These are phyloP conservation scores for Spodoptera frugiperda DNA, from an alignment of 1,140 invertebrate genomes.

Conservation along the genomic window DNA sequence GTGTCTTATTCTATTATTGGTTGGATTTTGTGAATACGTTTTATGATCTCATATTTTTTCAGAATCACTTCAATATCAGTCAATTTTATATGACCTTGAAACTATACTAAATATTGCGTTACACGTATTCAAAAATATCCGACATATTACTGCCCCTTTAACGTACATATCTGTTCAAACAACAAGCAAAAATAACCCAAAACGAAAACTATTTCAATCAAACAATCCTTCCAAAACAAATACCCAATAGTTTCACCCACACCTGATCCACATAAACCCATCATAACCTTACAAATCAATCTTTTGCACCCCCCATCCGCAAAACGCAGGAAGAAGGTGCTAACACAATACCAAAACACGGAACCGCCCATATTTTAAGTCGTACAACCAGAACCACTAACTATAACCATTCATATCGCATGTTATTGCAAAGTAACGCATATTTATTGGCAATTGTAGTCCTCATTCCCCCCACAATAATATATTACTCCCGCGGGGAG, in stretches of 20 bases:
- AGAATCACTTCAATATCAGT: no score
- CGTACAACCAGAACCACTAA: constrained; percentile 32
- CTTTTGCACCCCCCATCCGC: neutral
- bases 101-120: no score
- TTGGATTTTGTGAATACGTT: neutral
- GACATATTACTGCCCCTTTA: no score
- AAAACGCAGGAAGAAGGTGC: constrained; percentile 22
- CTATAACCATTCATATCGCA: constrained; percentile 50
- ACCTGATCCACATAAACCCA: constrained; percentile 22
- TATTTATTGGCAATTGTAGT: constrained; percentile 51
- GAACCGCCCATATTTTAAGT: constrained; percentile 36
- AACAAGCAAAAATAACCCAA: neutral
- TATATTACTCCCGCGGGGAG: constrained; percentile 40
- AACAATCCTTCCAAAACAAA: neutral
- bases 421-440: constrained; percentile 53
- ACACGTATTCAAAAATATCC: no score
- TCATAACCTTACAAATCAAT: constrained; percentile 27
- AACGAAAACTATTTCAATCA: neutral
- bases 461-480: constrained; percentile 30
- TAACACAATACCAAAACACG: constrained; percentile 22
- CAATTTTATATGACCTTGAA: no score
- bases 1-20: constrained; percentile 30
- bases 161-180: no score
- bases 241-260: neutral
- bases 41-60: no score